Percentiles rank a stretch among this genome's conserved stretches.
phyloP scores from a whole-genome alignment of 2,797 vertebrate genomes.

The Anolis apletophallus region DNA sequence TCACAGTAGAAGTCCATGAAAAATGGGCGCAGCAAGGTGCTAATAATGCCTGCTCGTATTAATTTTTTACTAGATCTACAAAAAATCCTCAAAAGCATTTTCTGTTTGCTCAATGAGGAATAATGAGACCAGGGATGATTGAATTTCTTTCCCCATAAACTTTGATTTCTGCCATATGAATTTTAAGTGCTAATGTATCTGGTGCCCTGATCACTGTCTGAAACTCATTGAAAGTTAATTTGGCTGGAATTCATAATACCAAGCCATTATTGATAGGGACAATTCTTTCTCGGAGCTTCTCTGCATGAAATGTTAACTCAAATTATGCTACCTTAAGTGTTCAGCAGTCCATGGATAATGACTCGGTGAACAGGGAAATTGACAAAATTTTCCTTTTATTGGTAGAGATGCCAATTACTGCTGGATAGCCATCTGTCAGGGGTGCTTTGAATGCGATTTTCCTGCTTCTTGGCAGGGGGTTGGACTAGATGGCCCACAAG shows the following conservation, averaged over 20 bases:
- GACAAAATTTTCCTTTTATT: neutral
- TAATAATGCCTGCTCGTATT: constrained; percentile 32
- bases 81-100: neutral
- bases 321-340: constrained; percentile 2
- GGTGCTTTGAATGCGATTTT: too few species aligned
- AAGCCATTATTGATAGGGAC: constrained; percentile 8
- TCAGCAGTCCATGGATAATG: neutral
- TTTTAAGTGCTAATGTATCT: constrained; percentile 12
- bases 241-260: constrained; percentile 27
- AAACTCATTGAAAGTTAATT: constrained; percentile 19
- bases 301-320: constrained; percentile 20
- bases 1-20: constrained; percentile 14
- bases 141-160: constrained; percentile 17
- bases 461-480: too few species aligned
- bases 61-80: constrained; percentile 33
- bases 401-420: too few species aligned
- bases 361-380: neutral
- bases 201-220: constrained; percentile 14
- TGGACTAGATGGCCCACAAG: too few species aligned
- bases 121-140: constrained; percentile 4
- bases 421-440: too few species aligned
- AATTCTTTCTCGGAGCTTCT: neutral
- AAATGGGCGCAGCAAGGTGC: neutral
- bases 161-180: constrained; percentile 19
- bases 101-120: constrained; percentile 19